Evolutionary conservation across 2,888 invertebrate genomes (phyloP).

Genomic region (Agrenia bidenticulata): DNA sequence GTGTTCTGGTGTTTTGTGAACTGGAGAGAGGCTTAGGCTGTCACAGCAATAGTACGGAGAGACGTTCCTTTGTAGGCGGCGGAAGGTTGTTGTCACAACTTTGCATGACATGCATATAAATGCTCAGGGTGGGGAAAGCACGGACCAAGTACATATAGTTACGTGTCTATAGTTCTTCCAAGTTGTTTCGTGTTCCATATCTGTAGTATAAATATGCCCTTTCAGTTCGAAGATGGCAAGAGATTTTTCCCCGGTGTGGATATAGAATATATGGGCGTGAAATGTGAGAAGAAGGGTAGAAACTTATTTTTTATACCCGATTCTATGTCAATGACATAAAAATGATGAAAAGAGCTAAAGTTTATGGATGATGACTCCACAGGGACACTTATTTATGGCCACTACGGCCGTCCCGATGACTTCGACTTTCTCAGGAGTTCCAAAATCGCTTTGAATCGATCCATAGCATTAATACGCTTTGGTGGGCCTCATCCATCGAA

Average conservation of each 20-base stretch:
- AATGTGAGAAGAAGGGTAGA: not conserved
- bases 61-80: not conserved
- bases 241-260: not conserved
- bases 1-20: too few relatives aligned
- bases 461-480: conserved; percentile 51
- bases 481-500: conserved; percentile 51
- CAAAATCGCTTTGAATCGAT: conserved; percentile 46
- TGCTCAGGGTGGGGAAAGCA: not conserved
- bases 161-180: not conserved
- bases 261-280: not conserved
- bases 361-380: conserved; percentile 21
- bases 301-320: not conserved
- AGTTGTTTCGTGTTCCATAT: conserved; percentile 1
- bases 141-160: not conserved
- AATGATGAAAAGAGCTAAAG: not conserved
- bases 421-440: conserved; percentile 44
- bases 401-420: conserved; percentile 50
- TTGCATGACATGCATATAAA: conserved; percentile 14
- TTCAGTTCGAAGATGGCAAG: not conserved
- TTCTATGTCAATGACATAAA: conserved; percentile 6
- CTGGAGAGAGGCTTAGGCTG: too few relatives aligned
- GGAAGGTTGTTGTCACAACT: conserved; percentile 16
- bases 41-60: too few relatives aligned
- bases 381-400: conserved; percentile 53
- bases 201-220: not conserved